Percentiles rank a stretch among this genome's conserved stretches.
phyloP scores from a whole-genome alignment of 1,140 invertebrate genomes.

The Drosophila guanche region DNA sequence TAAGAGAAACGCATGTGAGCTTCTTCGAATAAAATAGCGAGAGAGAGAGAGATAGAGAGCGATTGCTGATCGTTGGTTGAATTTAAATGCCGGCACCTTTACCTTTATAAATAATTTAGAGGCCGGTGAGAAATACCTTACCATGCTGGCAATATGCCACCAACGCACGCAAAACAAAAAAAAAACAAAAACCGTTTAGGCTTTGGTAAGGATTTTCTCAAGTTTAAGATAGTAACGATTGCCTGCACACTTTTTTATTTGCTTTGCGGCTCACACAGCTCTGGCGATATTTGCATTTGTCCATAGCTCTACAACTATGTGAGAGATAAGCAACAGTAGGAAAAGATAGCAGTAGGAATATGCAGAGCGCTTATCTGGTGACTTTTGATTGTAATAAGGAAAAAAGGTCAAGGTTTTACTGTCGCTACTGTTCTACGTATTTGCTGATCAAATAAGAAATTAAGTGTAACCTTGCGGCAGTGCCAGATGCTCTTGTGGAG shows the following conservation, averaged over 20 bases:
- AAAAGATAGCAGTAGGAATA: conserved; percentile 14
- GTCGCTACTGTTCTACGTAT: background rate
- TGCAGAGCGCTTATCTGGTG: conserved; percentile 38
- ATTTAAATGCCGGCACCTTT: conserved; percentile 72
- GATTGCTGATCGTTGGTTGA: conserved; percentile 21
- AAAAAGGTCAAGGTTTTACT: conserved; percentile 37
- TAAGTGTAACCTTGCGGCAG: background rate
- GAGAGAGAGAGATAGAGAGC: background rate
- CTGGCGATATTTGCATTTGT: conserved; percentile 7
- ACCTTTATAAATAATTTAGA: conserved; percentile 75
- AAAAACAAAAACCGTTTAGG: background rate
- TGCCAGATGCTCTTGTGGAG: background rate
- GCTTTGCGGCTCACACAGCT: conserved; percentile 22
- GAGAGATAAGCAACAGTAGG: conserved; percentile 25
- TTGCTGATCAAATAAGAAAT: conserved; percentile 29
- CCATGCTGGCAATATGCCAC: conserved; percentile 43
- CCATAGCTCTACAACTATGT: conserved; percentile 32
- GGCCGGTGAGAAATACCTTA: conserved; percentile 52
- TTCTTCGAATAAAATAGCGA: background rate
- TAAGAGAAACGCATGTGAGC: too few relatives aligned
- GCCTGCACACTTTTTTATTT: conserved; percentile 39
- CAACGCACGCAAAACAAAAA: background rate
- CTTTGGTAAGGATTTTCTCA: conserved; percentile 34
- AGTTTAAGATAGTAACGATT: conserved; percentile 20
- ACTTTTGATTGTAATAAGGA: conserved; percentile 20